These are phyloP conservation scores for Formica aserva DNA, from an alignment of 2,888 invertebrate species.

Conservation along the genomic window DNA sequence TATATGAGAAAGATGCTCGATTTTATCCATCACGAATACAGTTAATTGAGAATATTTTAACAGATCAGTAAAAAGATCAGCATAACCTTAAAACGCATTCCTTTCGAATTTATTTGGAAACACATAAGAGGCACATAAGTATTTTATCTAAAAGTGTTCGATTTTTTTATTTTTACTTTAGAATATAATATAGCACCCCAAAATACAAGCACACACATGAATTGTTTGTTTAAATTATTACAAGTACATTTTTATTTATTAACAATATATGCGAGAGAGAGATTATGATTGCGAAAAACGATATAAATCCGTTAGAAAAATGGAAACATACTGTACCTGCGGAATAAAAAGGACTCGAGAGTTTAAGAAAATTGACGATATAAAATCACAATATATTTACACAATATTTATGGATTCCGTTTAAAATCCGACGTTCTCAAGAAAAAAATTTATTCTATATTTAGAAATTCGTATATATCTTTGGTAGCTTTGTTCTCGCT, in stretches of 20 bases:
- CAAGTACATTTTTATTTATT: constrained; percentile 61
- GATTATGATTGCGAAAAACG: constrained; percentile 55
- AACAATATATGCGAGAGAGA: constrained; percentile 57
- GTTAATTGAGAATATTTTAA: background rate
- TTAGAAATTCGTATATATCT: constrained; percentile 37
- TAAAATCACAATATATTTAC: constrained; percentile 24
- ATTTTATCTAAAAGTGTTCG: constrained; percentile 42
- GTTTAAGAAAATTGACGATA: constrained; percentile 9
- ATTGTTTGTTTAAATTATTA: constrained; percentile 53
- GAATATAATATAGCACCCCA: constrained; percentile 35
- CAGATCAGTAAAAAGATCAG: background rate
- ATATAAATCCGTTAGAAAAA: constrained; percentile 58
- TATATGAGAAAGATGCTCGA: background rate
- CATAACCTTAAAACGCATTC: constrained; percentile 2
- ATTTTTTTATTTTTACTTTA: constrained; percentile 63
- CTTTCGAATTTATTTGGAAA: constrained; percentile 8
- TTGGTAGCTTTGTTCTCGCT: constrained; percentile 18
- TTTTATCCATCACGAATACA: background rate
- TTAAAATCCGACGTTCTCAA: constrained; percentile 24
- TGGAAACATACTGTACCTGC: constrained; percentile 69
- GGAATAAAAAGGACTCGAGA: constrained; percentile 28
- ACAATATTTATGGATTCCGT: constrained; percentile 26
- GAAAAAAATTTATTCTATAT: constrained; percentile 13
- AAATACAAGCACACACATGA: constrained; percentile 1
- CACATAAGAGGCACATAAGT: background rate